These are phyloP conservation scores for Orchesella cincta DNA, from an alignment of 1,140 invertebrate species.

Conservation along the genomic window DNA sequence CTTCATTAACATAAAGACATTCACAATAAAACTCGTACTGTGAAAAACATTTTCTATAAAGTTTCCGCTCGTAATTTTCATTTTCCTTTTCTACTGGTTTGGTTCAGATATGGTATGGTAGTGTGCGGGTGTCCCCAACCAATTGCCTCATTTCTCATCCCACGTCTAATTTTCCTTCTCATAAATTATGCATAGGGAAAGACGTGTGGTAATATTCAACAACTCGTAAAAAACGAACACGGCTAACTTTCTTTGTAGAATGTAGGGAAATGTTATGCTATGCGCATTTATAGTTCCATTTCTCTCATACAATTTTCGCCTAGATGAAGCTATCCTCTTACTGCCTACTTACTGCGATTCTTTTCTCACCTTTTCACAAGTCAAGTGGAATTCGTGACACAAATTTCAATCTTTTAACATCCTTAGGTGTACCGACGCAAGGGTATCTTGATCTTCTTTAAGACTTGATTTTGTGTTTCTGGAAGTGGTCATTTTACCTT, in stretches of 20 bases:
- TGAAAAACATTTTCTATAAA: not conserved
- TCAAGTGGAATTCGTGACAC: not conserved
- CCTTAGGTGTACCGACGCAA: no score
- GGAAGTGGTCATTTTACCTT: no score
- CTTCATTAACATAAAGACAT: not conserved
- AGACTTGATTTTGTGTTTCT: no score
- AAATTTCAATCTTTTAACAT: not conserved
- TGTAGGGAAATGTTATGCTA: no score
- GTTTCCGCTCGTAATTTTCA: no score
- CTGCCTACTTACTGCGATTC: not conserved
- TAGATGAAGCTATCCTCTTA: not conserved
- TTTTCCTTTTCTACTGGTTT: not conserved
- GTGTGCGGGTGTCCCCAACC: not conserved
- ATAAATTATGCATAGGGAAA: slow-evolving; percentile 7
- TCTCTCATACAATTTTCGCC: not conserved
- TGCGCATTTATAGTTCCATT: not conserved
- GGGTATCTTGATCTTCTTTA: no score
- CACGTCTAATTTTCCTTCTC: not conserved
- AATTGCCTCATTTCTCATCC: not conserved
- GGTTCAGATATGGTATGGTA: not conserved
- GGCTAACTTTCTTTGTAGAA: not conserved
- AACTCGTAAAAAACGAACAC: not conserved
- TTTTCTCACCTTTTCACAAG: not conserved
- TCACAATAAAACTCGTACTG: not conserved
- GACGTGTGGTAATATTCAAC: not conserved